Conservation (phyloP, 2,888 invertebrate species). For the Cremastinae sp. region DNA sequence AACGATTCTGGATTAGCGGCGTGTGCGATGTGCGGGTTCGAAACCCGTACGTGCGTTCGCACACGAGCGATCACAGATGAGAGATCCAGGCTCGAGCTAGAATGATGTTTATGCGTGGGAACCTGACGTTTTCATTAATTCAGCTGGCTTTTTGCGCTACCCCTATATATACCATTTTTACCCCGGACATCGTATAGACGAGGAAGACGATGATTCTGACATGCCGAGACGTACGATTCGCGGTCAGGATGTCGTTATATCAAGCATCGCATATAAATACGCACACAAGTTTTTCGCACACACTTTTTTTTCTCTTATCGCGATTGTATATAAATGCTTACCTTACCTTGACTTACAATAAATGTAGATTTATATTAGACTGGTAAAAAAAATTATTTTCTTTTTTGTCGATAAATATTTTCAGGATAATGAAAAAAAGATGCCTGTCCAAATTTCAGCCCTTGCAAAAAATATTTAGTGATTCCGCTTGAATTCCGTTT, state of each 20-base stretch:
- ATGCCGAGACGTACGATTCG: conserved; percentile 68
- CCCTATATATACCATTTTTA: conserved; percentile 39
- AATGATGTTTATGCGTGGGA: conserved; percentile 74
- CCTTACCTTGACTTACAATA: conserved; percentile 51
- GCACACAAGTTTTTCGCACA: conserved; percentile 17
- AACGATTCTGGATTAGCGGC: conserved; percentile 63
- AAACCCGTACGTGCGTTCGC: conserved; percentile 6
- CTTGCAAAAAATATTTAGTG: too few species aligned
- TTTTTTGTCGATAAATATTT: too few species aligned
- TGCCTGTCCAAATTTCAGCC: too few species aligned
- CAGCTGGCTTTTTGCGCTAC: conserved; percentile 73
- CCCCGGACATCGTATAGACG: conserved; percentile 61
- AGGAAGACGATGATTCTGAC: conserved; percentile 55
- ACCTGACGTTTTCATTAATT: conserved; percentile 77
- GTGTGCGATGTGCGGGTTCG: conserved; percentile 50
- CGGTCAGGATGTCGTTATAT: conserved; percentile 70
- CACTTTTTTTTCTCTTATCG: conserved; percentile 28
- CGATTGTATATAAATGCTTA: conserved; percentile 35
- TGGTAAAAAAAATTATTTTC: too few species aligned
- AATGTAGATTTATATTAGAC: neutral
- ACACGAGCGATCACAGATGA: neutral
- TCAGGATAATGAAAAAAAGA: too few species aligned
- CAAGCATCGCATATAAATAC: conserved; percentile 12
- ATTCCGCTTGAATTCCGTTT: too few species aligned
- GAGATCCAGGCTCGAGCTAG: conserved; percentile 27